phyloP scores from a whole-genome alignment of 2,888 invertebrate genomes.

The Cerastis rubricosa region DNA sequence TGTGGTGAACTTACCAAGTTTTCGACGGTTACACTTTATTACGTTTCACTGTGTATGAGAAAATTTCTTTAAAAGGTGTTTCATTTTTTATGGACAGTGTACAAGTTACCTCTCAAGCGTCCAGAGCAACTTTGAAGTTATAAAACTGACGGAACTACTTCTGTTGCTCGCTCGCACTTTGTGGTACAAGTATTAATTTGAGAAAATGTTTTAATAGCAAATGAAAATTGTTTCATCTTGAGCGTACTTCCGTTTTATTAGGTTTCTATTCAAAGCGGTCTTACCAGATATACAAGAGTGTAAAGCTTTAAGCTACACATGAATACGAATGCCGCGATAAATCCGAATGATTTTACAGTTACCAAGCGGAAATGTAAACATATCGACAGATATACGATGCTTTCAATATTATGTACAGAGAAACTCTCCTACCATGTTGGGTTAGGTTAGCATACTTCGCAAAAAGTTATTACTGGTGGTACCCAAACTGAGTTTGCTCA shows the following conservation, averaged over 20 bases:
- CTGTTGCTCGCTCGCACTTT: slow-evolving; percentile 24
- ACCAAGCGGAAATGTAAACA: slow-evolving; percentile 66
- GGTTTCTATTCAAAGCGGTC: slow-evolving; percentile 46
- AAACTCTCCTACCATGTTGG: slow-evolving; percentile 63
- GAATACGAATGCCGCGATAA: slow-evolving; percentile 51
- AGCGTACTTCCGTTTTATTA: slow-evolving; percentile 39
- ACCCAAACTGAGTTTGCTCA: slow-evolving; percentile 79
- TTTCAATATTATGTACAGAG: slow-evolving; percentile 65
- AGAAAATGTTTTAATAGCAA: slow-evolving; percentile 44
- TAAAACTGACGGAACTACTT: slow-evolving; percentile 30
- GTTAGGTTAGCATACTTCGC: slow-evolving; percentile 72
- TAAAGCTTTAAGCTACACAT: slow-evolving; percentile 46
- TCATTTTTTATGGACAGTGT: slow-evolving; percentile 43
- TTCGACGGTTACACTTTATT: slow-evolving; percentile 49
- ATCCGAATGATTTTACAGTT: slow-evolving; percentile 67
- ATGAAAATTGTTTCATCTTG: slow-evolving; percentile 25
- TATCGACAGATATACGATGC: slow-evolving; percentile 61
- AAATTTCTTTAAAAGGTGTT: slow-evolving; percentile 46
- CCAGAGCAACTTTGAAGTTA: slow-evolving; percentile 39
- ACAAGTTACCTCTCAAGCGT: neutral
- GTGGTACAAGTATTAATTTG: slow-evolving; percentile 38
- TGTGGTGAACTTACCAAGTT: slow-evolving; percentile 50
- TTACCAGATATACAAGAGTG: slow-evolving; percentile 33
- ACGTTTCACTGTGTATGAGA: slow-evolving; percentile 41
- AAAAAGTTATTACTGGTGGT: slow-evolving; percentile 78